phyloP scores from a whole-genome alignment of 2,888 invertebrate species.

The Ophion ellenae region DNA sequence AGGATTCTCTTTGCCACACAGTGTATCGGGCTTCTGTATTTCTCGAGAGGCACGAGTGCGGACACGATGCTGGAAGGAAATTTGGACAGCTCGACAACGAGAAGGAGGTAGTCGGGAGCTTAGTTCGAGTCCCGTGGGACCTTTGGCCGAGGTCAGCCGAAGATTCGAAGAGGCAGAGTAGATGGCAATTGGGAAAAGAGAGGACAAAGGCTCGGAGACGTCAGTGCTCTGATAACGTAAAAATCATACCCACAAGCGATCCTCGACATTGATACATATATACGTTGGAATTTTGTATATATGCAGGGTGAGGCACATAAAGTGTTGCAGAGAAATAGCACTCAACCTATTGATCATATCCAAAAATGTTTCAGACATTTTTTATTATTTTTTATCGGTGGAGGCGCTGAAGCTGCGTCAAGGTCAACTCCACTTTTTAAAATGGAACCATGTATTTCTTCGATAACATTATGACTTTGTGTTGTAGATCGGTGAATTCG shows the following conservation, averaged over 20 bases:
- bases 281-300: background rate
- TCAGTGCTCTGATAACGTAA: constrained; percentile 38
- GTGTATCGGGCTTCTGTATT: constrained; percentile 12
- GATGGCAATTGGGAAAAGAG: background rate
- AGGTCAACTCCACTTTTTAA: no score
- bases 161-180: constrained; percentile 27
- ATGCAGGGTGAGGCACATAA: background rate
- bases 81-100: constrained; percentile 47
- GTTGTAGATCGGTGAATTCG: no score
- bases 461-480: no score
- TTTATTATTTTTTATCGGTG: no score
- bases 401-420: no score
- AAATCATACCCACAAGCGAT: constrained; percentile 25
- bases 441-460: no score
- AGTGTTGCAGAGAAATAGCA: no score
- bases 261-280: constrained; percentile 2
- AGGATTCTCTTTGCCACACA: constrained; percentile 34
- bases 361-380: no score
- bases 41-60: background rate
- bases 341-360: no score
- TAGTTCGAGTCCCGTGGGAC: constrained; percentile 40
- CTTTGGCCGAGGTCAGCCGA: constrained; percentile 38
- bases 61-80: constrained; percentile 36
- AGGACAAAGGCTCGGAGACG: constrained; percentile 10
- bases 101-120: constrained; percentile 22